Conservation (phyloP, 2,797 vertebrate genomes). For the Rhinophrynus dorsalis region DNA sequence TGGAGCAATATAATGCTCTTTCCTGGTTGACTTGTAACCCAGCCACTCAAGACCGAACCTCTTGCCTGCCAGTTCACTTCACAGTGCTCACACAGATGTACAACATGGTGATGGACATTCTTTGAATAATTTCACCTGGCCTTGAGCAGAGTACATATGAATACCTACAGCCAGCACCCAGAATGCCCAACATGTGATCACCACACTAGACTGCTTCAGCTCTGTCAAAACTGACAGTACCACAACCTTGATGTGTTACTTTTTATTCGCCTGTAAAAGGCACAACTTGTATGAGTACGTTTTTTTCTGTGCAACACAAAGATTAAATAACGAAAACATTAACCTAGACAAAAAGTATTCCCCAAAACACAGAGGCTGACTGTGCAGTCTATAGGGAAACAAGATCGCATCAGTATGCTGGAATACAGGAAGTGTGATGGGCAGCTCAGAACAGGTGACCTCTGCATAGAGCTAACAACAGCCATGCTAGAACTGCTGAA, state of each 20-base stretch:
- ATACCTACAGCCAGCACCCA: constrained; percentile 1
- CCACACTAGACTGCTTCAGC: neutral
- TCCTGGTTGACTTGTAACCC: constrained; percentile 97
- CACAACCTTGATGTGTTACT: neutral
- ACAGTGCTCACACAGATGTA: constrained; percentile 96
- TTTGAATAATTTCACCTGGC: constrained; percentile 51
- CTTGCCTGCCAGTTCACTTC: constrained; percentile 96
- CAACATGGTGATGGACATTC: constrained; percentile 95
- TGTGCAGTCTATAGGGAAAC: neutral
- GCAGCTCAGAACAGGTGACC: too few species aligned
- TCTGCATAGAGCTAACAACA: too few species aligned
- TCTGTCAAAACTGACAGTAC: constrained; percentile 4
- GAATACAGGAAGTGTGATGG: too few species aligned
- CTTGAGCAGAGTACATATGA: constrained; percentile 8
- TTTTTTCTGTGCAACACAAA: constrained; percentile 25
- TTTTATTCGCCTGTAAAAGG: neutral
- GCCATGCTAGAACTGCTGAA: neutral
- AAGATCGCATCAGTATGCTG: too few species aligned
- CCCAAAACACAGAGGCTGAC: neutral
- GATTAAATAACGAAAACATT: constrained; percentile 3
- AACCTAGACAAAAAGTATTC: neutral
- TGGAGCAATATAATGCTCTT: constrained; percentile 98
- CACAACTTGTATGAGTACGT: neutral
- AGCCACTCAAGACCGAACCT: constrained; percentile 93
- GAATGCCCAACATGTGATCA: neutral